Conservation (phyloP, 1,140 invertebrate genomes). For the Diprion similis region DNA sequence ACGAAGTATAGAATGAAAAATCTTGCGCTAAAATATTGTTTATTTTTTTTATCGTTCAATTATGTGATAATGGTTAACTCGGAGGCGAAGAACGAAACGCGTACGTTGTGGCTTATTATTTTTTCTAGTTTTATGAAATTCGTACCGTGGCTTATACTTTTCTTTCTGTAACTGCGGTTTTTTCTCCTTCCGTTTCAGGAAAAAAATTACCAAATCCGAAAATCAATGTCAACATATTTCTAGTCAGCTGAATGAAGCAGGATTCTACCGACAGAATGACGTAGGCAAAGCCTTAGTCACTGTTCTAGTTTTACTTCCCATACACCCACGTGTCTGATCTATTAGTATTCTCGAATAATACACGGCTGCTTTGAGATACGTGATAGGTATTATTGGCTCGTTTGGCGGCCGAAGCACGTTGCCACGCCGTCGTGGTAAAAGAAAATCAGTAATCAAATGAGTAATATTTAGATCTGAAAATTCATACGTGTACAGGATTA, state of each 20-base stretch:
- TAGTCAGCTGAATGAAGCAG: slow-evolving; percentile 35
- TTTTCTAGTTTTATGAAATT: background rate
- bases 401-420: too few species aligned
- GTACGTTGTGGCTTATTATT: background rate
- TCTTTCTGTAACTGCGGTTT: background rate
- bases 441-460: too few species aligned
- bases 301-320: slow-evolving; percentile 25
- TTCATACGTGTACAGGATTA: too few species aligned
- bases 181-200: background rate
- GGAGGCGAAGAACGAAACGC: background rate
- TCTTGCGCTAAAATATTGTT: too few species aligned
- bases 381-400: too few species aligned
- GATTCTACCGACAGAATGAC: slow-evolving; percentile 13
- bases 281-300: slow-evolving; percentile 30
- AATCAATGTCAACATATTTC: slow-evolving; percentile 22
- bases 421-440: too few species aligned
- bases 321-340: slow-evolving; percentile 34
- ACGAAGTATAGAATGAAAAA: too few species aligned
- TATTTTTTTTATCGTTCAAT: background rate
- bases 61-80: background rate
- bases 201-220: background rate
- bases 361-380: background rate
- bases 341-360: background rate
- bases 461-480: too few species aligned
- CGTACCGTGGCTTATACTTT: background rate